Base-by-base conservation (phyloP, 1,140 invertebrate species). In the Aleiodes sp. region DNA sequence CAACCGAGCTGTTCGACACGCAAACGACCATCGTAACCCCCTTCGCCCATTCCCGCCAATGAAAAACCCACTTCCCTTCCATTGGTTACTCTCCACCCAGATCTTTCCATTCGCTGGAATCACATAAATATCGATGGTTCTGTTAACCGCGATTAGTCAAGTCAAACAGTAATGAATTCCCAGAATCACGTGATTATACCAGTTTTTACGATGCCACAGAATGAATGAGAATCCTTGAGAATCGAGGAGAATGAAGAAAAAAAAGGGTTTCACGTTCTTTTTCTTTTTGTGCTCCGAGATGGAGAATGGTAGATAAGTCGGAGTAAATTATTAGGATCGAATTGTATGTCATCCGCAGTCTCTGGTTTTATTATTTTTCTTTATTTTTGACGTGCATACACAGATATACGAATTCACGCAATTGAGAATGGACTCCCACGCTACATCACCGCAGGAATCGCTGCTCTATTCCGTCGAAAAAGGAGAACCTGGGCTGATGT, bases 321-420 rank as follows among this genome's bases (percentile, higher is more conserved):
- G 39, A 46, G 37, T 64, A 64, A 64, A 43, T 59, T 67, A 59
- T 67, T 33, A 67, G 65, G 31, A 14, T 59, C 65, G 41, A n/a
- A 31, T 21, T 19, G 59, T 59, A 60, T 60, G 52, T 57, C 64
- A 46, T 33, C 37, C 12, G 19, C 14, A 39, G 35, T 62, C n/a
- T n/a, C n/a, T 21, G 24, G n/a, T 28, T 39, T 62, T 33, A 21
- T 33, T 29, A n/a, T 39, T 59, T 59, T 67, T 39, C 10, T 12
- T 67, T 26, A 12, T 19, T 24, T 33, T 12, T 59, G 33, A 67
- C 28, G 39, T 56, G n/a, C 46, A 59, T 16, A n/a, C 10, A 59
- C 52, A 56, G 56, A 67, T 67, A 52, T 67, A 28, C 31, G n/a
- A 56, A 52, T 12, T 46, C 57, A 59, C 31, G 46, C 19, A 6